Conservation (phyloP, 2,113 vertebrate genomes). For the Chroicocephalus ridibundus region DNA sequence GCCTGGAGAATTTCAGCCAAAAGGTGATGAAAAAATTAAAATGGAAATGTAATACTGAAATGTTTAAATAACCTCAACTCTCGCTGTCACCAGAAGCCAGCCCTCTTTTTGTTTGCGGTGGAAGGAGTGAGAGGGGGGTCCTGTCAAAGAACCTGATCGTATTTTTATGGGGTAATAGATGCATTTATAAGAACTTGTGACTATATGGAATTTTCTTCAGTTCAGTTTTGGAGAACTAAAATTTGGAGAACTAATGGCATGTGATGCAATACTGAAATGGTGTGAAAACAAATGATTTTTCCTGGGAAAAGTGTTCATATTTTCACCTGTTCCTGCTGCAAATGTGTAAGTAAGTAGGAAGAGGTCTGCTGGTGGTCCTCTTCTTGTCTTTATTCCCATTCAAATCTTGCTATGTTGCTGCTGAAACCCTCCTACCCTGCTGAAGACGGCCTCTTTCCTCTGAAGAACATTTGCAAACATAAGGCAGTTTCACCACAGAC, state of each 20-base stretch:
- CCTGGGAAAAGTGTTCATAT: background rate
- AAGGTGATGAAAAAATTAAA: constrained; percentile 29
- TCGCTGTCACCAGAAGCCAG: background rate
- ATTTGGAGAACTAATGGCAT: background rate
- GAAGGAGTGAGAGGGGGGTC: background rate
- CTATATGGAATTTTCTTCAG: background rate
- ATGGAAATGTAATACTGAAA: background rate
- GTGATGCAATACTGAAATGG: background rate
- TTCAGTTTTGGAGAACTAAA: background rate
- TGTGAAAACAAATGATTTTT: background rate
- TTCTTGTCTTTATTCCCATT: background rate
- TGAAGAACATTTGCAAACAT: background rate
- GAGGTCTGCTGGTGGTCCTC: background rate
- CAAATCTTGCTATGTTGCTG: background rate
- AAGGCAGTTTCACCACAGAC: background rate
- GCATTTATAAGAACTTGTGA: background rate
- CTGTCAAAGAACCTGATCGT: background rate
- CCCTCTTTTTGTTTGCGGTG: background rate
- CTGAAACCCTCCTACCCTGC: background rate
- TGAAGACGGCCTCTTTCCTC: background rate
- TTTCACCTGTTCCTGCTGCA: background rate
- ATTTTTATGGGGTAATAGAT: background rate
- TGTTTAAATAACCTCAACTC: background rate
- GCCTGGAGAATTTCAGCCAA: constrained; percentile 12
- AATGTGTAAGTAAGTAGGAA: background rate